Conservation (phyloP, 2,888 invertebrate genomes). For the Unio delphinus region DNA sequence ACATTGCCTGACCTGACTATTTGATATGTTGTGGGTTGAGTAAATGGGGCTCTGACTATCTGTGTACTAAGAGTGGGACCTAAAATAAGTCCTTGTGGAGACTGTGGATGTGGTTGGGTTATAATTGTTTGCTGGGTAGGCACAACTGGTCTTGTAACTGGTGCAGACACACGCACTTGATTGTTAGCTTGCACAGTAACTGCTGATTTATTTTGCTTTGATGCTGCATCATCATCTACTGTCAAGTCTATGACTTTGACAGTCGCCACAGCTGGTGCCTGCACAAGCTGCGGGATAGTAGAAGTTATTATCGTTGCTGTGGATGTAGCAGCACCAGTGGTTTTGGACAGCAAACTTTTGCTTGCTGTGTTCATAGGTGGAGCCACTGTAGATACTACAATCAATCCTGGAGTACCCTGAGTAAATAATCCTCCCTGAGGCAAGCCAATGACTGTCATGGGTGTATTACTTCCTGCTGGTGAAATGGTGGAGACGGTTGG, state of each 20-base stretch:
- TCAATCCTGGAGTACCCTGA: background rate
- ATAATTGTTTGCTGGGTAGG: background rate
- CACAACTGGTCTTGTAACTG: conserved; percentile 2
- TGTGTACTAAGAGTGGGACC: conserved; percentile 11
- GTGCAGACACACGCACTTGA: background rate
- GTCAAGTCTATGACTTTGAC: conserved; percentile 59
- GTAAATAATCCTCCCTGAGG: background rate
- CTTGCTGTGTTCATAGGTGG: background rate
- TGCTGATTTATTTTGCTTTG: conserved; percentile 3
- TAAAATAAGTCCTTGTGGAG: background rate
- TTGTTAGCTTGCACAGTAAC: conserved; percentile 3
- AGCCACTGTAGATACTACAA: conserved; percentile 11
- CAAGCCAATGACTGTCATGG: conserved; percentile 6
- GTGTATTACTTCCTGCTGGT: conserved; percentile 1
- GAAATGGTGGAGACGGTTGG: conserved; percentile 18
- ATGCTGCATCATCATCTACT: conserved; percentile 49
- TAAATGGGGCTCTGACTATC: conserved; percentile 7
- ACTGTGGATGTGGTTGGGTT: background rate
- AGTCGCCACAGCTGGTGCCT: conserved; percentile 5
- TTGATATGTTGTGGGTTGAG: no score
- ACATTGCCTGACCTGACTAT: no score
- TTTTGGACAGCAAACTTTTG: background rate
- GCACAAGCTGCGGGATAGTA: conserved; percentile 11
- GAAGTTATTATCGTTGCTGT: conserved; percentile 13
- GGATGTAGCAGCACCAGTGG: conserved; percentile 1